Evolutionary conservation across 92 coral and sea anemone species (phyloP), one percentile per base, ranked within the genome.

Genomic region (Umimayanthus chanpuru): DNA sequence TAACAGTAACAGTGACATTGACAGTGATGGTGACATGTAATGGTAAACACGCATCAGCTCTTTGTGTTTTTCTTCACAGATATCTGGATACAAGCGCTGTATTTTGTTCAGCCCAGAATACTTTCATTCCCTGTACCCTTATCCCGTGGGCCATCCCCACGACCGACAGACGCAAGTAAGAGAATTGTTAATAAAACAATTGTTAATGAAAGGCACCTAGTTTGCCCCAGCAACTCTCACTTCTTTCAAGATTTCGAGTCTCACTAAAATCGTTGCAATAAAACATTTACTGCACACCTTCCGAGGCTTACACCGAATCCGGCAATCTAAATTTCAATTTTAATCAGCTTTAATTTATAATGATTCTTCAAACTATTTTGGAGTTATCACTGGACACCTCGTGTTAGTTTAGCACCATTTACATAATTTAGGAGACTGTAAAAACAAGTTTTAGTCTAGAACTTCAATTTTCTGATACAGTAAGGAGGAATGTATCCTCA

Each of bases 111-210:
- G 97, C 67, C 98, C 99, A 3, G 99, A 96, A 58, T 90, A 87
- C 86, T 96, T 92, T 83, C 88, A 93, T 56, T 91, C 85, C 23
- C 86, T 96, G 38, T 96, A 96, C 56, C 99, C 99, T 7, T 94
- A 79, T 82, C 99, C 99, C 8, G 91, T 95, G 29, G 96, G 96
- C 20, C 99, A 96, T 81, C 99, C 99, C 12, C 99, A 96, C 71
- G 99, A 96, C 85, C 92, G 99, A 44, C 99, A 96, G 80, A 89
- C 98, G 30, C 98, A 96, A 96, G 98, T 95, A 70, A 78, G 81
- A 5, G 29, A 20, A 15, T 10, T 12, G 66, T 61, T 25, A 20
- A 61, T 5, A 18, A 23, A 25, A 18, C 9, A 61, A 61, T 61
- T 8, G 67, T 61, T 53, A 53, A 53, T 3, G 12, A 53, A 53